Conservation (phyloP, 2,113 vertebrate genomes). For the Megaleporinus macrocephalus region DNA sequence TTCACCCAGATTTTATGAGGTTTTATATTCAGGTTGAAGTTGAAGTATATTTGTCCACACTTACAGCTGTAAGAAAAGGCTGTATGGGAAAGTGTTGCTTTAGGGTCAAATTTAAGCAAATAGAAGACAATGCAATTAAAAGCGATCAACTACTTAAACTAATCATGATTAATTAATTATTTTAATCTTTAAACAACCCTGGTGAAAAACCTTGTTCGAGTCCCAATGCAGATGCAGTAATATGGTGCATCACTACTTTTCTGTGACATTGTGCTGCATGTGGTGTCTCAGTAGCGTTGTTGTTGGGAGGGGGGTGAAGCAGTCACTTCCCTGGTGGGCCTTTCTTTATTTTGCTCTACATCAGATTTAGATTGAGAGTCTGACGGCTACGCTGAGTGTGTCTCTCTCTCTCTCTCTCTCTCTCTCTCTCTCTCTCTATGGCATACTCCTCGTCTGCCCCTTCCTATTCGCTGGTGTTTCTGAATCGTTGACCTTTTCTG, state of each 20-base stretch:
- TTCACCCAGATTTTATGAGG: too few relatives aligned
- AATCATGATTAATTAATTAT: too few relatives aligned
- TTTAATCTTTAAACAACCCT: too few relatives aligned
- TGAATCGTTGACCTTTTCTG: conserved; percentile 28
- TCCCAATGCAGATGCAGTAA: too few relatives aligned
- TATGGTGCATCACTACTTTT: not conserved
- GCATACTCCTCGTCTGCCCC: conserved; percentile 4
- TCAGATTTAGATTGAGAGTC: conserved; percentile 17
- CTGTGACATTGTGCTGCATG: not conserved
- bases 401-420: conserved; percentile 14
- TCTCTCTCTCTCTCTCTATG: conserved; percentile 7
- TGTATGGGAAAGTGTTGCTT: too few relatives aligned
- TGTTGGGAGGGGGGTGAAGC: not conserved
- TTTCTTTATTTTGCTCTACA: conserved; percentile 5
- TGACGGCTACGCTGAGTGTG: conserved; percentile 14
- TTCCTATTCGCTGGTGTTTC: conserved; percentile 15
- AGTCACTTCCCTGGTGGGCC: not conserved
- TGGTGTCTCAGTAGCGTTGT: not conserved
- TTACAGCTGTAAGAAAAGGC: too few relatives aligned
- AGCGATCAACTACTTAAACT: too few relatives aligned
- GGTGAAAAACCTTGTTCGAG: too few relatives aligned
- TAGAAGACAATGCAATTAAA: too few relatives aligned
- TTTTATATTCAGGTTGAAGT: too few relatives aligned
- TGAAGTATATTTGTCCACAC: too few relatives aligned
- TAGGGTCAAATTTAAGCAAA: too few relatives aligned